phyloP scores from a whole-genome alignment of 92 coral and sea anemone species.

The Umimayanthus kanabou region DNA sequence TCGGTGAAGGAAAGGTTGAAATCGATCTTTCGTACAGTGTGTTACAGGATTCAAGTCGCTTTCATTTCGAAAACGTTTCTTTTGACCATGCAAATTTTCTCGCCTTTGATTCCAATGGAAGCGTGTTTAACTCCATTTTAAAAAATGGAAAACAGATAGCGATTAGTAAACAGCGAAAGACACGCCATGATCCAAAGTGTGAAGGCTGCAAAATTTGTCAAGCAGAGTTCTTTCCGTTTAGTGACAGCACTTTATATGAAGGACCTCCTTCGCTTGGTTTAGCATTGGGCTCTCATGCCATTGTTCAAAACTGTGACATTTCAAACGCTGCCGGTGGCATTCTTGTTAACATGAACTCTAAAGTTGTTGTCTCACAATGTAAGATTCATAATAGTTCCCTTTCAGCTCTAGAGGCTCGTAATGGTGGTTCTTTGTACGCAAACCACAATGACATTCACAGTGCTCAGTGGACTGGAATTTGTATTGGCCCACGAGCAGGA shows the following conservation, averaged over 20 bases:
- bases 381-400: neutral
- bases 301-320: neutral
- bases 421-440: neutral
- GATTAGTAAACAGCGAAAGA: neutral
- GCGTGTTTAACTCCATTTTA: neutral
- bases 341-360: neutral
- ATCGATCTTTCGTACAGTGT: neutral
- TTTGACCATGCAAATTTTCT: conserved; percentile 1
- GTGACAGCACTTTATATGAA: neutral
- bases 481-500: conserved; percentile 15
- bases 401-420: neutral
- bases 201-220: neutral
- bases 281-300: neutral
- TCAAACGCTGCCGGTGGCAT: conserved; percentile 14
- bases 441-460: conserved; percentile 3
- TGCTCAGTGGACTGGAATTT: conserved; percentile 3
- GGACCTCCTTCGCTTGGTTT: neutral
- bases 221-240: neutral
- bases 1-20: conserved; percentile 17
- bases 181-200: neutral
- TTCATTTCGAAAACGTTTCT: conserved; percentile 20
- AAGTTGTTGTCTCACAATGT: neutral
- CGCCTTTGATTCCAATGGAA: neutral
- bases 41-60: neutral
- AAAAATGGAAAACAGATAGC: neutral